Conservation (phyloP, 1,140 invertebrate species). For the Zaprionus davidi region DNA sequence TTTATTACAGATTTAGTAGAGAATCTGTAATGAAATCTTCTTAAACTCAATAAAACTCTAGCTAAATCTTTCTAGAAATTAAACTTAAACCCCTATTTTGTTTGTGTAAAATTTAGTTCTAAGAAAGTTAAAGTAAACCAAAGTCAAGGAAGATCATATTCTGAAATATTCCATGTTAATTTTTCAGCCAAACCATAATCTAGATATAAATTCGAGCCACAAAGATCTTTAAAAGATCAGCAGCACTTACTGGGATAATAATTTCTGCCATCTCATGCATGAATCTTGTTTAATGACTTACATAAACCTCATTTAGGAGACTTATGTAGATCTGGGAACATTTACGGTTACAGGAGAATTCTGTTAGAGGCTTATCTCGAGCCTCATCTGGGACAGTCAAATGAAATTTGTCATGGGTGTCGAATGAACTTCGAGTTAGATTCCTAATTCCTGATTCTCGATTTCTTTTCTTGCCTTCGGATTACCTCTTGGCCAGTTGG, state of each 20-base stretch:
- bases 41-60: too few species aligned
- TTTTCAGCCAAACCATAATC: background rate
- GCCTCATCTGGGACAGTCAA: background rate
- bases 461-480: conserved; percentile 43
- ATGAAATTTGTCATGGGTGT: conserved; percentile 41
- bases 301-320: conserved; percentile 21
- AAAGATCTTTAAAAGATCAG: background rate
- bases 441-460: conserved; percentile 7
- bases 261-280: conserved; percentile 4
- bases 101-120: too few species aligned
- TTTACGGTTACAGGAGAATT: conserved; percentile 5
- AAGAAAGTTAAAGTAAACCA: too few species aligned
- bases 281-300: conserved; percentile 31
- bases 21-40: too few species aligned
- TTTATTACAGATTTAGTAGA: too few species aligned
- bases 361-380: conserved; percentile 16
- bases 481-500: conserved; percentile 30
- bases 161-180: background rate
- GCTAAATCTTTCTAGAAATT: too few species aligned
- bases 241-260: background rate
- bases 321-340: conserved; percentile 20
- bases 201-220: background rate
- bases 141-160: background rate
- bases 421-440: conserved; percentile 23
- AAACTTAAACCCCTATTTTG: too few species aligned